Percentiles rank a stretch among this genome's conserved stretches.
Evolutionary conservation across 2,888 invertebrate genomes (phyloP).

Genomic region (Plebejus melissa): DNA sequence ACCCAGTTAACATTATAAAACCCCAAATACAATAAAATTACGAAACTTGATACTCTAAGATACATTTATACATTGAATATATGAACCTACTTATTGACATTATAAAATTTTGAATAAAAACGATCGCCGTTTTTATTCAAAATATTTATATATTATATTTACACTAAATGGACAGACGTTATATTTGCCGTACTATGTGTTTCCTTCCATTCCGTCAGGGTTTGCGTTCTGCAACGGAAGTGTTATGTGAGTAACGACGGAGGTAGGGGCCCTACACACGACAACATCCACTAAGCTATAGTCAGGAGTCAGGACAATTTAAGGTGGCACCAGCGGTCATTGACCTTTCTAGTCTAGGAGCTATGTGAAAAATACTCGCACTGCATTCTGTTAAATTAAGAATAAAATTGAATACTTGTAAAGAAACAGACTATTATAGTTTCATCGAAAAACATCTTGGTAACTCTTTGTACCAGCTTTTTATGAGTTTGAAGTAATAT

Average conservation of each 20-base stretch:
- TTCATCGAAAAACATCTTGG: no score
- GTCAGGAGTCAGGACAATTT: no score
- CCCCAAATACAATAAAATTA: not conserved
- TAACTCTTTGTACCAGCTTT: no score
- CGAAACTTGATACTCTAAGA: slow-evolving; percentile 22
- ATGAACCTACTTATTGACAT: slow-evolving; percentile 23
- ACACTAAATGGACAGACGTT: slow-evolving; percentile 56
- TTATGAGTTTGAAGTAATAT: no score
- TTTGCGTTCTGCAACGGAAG: slow-evolving; percentile 75
- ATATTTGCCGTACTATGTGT: slow-evolving; percentile 63
- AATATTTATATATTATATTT: no score
- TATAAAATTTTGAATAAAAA: slow-evolving; percentile 31
- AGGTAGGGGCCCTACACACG: slow-evolving; percentile 51
- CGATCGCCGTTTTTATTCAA: slow-evolving; percentile 40
- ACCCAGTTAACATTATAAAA: slow-evolving; percentile 15
- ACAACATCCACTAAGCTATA: slow-evolving; percentile 67
- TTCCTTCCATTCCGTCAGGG: slow-evolving; percentile 68
- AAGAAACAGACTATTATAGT: no score
- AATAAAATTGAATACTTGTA: no score
- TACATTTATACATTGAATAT: slow-evolving; percentile 27
- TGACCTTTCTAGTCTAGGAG: no score
- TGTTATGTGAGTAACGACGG: slow-evolving; percentile 57
- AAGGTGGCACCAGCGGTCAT: no score
- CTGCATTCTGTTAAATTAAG: no score
- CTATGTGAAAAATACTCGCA: no score